Evolutionary conservation across 2,888 invertebrate species (phyloP).

Genomic region (Tipula unca): DNA sequence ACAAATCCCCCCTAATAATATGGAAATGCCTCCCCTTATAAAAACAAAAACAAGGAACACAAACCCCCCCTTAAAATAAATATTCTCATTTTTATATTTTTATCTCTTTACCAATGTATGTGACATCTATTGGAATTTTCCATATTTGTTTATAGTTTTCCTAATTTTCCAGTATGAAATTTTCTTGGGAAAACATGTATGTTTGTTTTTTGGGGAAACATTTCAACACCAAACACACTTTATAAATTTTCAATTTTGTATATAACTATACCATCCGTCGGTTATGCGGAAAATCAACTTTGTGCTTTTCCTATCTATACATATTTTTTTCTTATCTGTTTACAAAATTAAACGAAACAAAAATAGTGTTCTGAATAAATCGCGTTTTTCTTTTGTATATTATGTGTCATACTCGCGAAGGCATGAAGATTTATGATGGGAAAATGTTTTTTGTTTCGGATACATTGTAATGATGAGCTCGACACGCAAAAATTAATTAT

Average conservation of each 20-base stretch:
- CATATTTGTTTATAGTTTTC: neutral
- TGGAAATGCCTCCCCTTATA: neutral
- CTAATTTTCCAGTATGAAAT: neutral
- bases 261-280: neutral
- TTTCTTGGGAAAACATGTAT: neutral
- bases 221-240: neutral
- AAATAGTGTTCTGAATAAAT: neutral
- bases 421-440: neutral
- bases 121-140: constrained; percentile 4
- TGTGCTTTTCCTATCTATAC: neutral
- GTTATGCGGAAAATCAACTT: neutral
- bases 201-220: neutral
- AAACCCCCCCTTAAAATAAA: neutral
- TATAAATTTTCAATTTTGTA: too few species aligned
- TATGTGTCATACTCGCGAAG: neutral
- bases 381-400: neutral
- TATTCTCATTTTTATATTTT: neutral
- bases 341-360: too few species aligned
- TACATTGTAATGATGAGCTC: neutral
- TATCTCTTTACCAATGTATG: neutral
- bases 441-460: neutral
- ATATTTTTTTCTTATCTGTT: neutral
- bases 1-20: neutral
- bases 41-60: neutral
- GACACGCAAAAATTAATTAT: neutral